phyloP scores from a whole-genome alignment of 2,113 vertebrate genomes.

The Megaleporinus macrocephalus region DNA sequence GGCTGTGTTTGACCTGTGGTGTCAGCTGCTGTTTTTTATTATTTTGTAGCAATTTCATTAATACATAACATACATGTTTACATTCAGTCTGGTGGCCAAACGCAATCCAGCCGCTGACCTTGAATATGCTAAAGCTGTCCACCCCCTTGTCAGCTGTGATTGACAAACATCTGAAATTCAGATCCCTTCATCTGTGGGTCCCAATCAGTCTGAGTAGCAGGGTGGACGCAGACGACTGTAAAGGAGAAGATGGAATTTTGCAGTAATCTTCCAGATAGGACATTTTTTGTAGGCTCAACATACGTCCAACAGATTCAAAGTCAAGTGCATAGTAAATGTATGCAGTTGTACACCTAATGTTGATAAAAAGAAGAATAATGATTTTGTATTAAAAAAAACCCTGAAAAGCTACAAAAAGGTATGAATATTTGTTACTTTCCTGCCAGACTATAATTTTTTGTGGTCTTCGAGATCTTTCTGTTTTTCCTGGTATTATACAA shows the following conservation, averaged over 20 bases:
- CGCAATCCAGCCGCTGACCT: not conserved
- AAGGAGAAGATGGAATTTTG: not conserved
- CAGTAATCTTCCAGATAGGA: too few relatives aligned
- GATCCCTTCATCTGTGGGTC: not conserved
- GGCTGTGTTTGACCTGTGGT: not conserved
- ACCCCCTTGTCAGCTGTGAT: not conserved
- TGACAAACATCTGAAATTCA: slow-evolving; percentile 3
- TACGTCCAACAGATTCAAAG: too few relatives aligned
- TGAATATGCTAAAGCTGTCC: not conserved
- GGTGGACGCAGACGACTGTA: not conserved
- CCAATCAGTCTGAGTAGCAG: not conserved
- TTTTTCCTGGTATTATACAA: too few relatives aligned
- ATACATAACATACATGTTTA: not conserved
- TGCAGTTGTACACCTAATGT: too few relatives aligned
- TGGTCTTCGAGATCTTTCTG: too few relatives aligned
- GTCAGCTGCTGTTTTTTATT: not conserved
- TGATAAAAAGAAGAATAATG: too few relatives aligned
- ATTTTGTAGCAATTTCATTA: not conserved
- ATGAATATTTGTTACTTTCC: too few relatives aligned
- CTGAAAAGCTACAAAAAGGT: too few relatives aligned
- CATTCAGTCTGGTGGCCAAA: not conserved
- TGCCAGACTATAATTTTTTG: too few relatives aligned
- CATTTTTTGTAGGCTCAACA: too few relatives aligned
- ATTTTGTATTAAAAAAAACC: too few relatives aligned
- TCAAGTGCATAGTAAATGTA: too few relatives aligned